Percentiles rank a stretch among this genome's conserved stretches.
These are phyloP conservation scores for Sebastes matsubarae DNA, from an alignment of 2,797 vertebrate species.

Conservation along the genomic window DNA sequence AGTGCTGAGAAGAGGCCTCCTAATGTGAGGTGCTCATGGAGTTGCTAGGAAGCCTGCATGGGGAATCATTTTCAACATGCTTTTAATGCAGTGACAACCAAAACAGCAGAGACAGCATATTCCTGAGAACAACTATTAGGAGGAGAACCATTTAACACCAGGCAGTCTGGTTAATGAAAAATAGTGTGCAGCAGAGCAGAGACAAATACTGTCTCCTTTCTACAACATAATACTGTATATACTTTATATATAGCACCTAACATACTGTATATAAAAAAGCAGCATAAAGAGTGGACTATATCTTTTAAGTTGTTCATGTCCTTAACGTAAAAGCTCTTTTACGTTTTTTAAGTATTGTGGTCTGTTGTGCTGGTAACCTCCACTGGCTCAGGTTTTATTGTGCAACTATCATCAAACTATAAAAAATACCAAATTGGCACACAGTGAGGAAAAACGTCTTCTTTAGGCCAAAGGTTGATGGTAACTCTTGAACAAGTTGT, in stretches of 20 bases:
- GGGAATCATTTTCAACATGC: constrained; percentile 49
- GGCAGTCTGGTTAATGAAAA: constrained; percentile 21
- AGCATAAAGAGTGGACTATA: accelerated
- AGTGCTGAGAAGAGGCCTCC: constrained; percentile 38
- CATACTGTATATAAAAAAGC: no score
- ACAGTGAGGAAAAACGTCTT: background rate
- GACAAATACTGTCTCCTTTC: background rate
- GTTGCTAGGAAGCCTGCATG: constrained; percentile 79
- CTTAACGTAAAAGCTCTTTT: background rate
- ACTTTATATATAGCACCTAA: background rate
- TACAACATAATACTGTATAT: background rate
- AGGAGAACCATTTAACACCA: constrained; percentile 11
- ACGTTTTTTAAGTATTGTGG: no score
- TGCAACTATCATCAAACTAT: constrained; percentile 13
- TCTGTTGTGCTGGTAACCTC: background rate
- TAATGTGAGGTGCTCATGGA: constrained; percentile 56
- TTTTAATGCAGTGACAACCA: constrained; percentile 51
- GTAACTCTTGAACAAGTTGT: background rate
- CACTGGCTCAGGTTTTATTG: background rate
- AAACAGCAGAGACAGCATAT: constrained; percentile 41
- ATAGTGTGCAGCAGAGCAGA: background rate
- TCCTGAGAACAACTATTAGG: background rate
- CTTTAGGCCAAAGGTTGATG: background rate
- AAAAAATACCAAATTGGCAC: constrained; percentile 1
- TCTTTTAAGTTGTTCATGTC: background rate